Evolutionary conservation across 2,113 vertebrate genomes (phyloP).

Genomic region (Eolophus roseicapilla): DNA sequence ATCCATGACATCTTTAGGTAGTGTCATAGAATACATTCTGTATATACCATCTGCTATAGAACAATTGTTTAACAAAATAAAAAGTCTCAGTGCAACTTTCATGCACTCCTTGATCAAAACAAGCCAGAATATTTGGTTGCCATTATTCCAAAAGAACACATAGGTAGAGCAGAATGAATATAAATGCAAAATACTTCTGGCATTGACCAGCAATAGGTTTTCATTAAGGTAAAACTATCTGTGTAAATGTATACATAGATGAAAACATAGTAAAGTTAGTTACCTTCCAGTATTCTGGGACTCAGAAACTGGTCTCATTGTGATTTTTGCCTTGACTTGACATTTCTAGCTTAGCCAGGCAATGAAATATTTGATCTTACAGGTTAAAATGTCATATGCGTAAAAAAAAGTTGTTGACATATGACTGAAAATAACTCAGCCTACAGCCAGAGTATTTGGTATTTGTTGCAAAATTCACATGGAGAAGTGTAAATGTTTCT

Average conservation of each 20-base stretch:
- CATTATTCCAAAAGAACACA: not conserved
- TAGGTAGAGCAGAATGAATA: not conserved
- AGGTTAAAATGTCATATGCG: not conserved
- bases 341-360: not conserved
- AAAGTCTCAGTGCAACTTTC: not conserved
- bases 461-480: not conserved
- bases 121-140: not conserved
- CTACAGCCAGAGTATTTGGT: not conserved
- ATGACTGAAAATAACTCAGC: not conserved
- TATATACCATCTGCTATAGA: not conserved
- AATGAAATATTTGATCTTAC: not conserved
- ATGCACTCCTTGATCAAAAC: not conserved
- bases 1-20: not conserved
- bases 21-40: not conserved
- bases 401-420: not conserved
- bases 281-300: not conserved
- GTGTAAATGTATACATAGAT: not conserved
- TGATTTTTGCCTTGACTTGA: not conserved
- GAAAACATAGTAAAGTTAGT: not conserved
- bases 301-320: not conserved
- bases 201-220: not conserved
- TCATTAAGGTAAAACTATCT: not conserved
- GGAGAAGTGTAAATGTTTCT: not conserved
- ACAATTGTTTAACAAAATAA: not conserved
- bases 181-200: not conserved